Conservation (phyloP, 1,140 invertebrate genomes). For the Aphidius ervi region DNA sequence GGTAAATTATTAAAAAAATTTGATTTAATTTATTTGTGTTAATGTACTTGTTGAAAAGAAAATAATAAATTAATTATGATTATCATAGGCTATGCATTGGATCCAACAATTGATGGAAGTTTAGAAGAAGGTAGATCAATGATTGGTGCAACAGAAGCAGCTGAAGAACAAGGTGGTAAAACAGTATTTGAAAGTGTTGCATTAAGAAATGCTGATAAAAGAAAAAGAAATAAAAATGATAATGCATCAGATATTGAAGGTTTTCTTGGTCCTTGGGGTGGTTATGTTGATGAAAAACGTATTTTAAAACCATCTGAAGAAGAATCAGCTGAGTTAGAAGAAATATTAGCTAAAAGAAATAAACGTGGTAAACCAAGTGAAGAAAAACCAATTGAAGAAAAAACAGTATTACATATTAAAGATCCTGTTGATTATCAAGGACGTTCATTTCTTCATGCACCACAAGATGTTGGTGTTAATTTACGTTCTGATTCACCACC, state of each 20-base stretch:
- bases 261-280: slow-evolving; percentile 96
- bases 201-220: slow-evolving; percentile 72
- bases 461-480: slow-evolving; percentile 94
- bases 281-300: slow-evolving; percentile 85
- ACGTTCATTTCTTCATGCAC: slow-evolving; percentile 88
- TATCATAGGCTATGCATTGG: slow-evolving; percentile 80
- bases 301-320: slow-evolving; percentile 87
- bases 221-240: slow-evolving; percentile 88
- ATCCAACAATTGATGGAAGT: slow-evolving; percentile 79
- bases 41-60: no score
- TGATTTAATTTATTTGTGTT: not conserved
- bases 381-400: slow-evolving; percentile 92
- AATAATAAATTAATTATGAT: slow-evolving; percentile 10
- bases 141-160: slow-evolving; percentile 63
- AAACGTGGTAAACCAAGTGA: slow-evolving; percentile 79
- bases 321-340: slow-evolving; percentile 88
- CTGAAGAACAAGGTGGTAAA: slow-evolving; percentile 65
- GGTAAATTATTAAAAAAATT: slow-evolving; percentile 50
- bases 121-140: slow-evolving; percentile 61
- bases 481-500: slow-evolving; percentile 88
- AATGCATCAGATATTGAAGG: slow-evolving; percentile 90
- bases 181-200: slow-evolving; percentile 86
- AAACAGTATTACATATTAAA: slow-evolving; percentile 92
- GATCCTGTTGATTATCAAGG: slow-evolving; percentile 95
- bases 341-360: slow-evolving; percentile 89